These are phyloP conservation scores for Clytia hemisphaerica DNA, from an alignment of 30 jellyfish, hydroid and myxozoan genomes.

Conservation along the genomic window DNA sequence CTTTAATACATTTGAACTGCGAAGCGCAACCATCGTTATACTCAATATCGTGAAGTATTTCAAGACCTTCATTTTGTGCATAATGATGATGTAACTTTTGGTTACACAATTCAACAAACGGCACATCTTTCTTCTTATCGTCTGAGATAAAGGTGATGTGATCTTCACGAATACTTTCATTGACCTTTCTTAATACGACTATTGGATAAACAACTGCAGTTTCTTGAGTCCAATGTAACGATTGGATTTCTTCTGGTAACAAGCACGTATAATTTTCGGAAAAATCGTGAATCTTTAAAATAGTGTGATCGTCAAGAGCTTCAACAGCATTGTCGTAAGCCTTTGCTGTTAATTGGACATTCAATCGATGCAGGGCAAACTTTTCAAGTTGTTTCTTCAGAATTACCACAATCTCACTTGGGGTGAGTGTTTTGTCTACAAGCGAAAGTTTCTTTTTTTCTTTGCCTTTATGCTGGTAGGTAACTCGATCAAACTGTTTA, in stretches of 20 bases:
- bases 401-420: background rate
- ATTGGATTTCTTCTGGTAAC: too few species aligned
- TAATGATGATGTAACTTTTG: background rate
- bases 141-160: background rate
- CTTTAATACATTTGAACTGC: background rate
- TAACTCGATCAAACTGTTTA: too few species aligned
- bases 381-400: background rate
- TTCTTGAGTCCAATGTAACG: too few species aligned
- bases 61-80: too few species aligned
- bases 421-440: too few species aligned
- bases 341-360: slow-evolving; percentile 8
- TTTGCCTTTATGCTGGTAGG: too few species aligned
- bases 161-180: too few species aligned
- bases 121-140: background rate
- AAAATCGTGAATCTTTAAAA: background rate
- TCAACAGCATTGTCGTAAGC: background rate
- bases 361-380: background rate
- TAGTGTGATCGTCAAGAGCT: background rate
- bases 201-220: too few species aligned
- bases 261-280: slow-evolving; percentile 7
- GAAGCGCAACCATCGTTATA: slow-evolving; percentile 10
- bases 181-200: too few species aligned
- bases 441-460: too few species aligned
- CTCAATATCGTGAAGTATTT: background rate
- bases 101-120: background rate